A percentile compares a stretch with the other conserved stretches of the same genome.
These are phyloP conservation scores for Erpetoichthys calabaricus DNA, from an alignment of 2,797 vertebrate genomes.

Conservation along the genomic window DNA sequence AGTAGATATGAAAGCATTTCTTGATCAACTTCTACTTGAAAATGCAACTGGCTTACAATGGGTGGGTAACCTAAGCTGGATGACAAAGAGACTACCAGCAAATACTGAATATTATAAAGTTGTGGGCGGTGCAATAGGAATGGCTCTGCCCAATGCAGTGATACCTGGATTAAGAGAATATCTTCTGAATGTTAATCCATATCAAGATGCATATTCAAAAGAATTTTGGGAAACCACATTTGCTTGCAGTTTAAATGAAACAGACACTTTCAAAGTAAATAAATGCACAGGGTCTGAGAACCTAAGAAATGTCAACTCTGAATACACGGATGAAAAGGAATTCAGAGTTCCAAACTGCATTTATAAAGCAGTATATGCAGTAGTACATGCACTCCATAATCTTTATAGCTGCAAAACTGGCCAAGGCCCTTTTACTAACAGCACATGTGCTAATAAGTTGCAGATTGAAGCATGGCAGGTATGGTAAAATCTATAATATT, in stretches of 20 bases:
- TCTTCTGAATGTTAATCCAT: slow-evolving; percentile 18
- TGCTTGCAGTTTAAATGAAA: slow-evolving; percentile 11
- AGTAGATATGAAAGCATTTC: slow-evolving; percentile 19
- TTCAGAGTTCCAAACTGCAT: slow-evolving; percentile 11
- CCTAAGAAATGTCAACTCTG: slow-evolving; percentile 3
- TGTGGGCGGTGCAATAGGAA: slow-evolving; percentile 19
- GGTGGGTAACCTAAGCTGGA: slow-evolving; percentile 24
- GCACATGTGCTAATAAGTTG: slow-evolving; percentile 3
- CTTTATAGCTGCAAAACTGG: not conserved
- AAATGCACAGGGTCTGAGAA: slow-evolving; percentile 18
- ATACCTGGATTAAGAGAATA: slow-evolving; percentile 18
- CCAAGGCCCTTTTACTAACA: slow-evolving; percentile 7
- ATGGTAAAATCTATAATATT: not conserved
- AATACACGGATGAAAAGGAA: slow-evolving; percentile 10
- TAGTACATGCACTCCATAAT: slow-evolving; percentile 12
- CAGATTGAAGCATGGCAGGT: slow-evolving; percentile 11
- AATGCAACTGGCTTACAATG: slow-evolving; percentile 19
- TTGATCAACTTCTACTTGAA: slow-evolving; percentile 17
- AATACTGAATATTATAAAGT: slow-evolving; percentile 11
- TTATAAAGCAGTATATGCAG: slow-evolving; percentile 13
- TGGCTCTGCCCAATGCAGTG: slow-evolving; percentile 17
- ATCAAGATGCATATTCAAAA: slow-evolving; percentile 10
- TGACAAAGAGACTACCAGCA: slow-evolving; percentile 14
- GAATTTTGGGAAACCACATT: slow-evolving; percentile 20
- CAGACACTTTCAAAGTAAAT: not conserved